Evolutionary conservation across 2,888 invertebrate genomes (phyloP).

Genomic region (Lasioglossum calceatum): DNA sequence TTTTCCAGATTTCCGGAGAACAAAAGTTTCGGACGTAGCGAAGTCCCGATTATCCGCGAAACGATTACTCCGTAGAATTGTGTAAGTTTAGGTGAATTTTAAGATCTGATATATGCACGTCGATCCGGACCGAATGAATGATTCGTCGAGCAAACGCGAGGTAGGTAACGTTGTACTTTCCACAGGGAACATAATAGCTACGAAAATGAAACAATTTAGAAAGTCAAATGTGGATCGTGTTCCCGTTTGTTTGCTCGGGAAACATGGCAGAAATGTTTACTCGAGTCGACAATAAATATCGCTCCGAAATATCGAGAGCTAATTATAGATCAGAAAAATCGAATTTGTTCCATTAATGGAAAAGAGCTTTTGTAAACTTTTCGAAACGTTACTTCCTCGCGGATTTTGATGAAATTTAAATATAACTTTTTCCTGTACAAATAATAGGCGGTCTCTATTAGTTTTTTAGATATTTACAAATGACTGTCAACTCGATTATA

Average conservation of each 20-base stretch:
- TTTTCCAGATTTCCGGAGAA: not conserved
- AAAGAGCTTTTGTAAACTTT: too few species aligned
- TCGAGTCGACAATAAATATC: not conserved
- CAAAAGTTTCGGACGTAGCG: not conserved
- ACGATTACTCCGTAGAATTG: not conserved
- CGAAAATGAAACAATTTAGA: not conserved
- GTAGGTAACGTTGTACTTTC: not conserved
- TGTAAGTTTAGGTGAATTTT: not conserved
- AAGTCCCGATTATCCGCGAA: not conserved
- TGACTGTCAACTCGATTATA: too few species aligned
- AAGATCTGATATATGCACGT: not conserved
- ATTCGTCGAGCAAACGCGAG: not conserved
- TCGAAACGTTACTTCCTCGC: too few species aligned
- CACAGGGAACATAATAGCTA: not conserved
- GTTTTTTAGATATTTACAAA: too few species aligned
- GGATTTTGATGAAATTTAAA: too few species aligned
- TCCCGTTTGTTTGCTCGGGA: not conserved
- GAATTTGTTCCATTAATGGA: too few species aligned
- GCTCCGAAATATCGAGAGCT: not conserved
- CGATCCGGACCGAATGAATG: not conserved
- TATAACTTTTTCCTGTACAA: too few species aligned
- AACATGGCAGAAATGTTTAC: not conserved
- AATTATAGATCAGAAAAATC: not conserved
- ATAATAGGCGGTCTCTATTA: too few species aligned
- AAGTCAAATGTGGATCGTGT: not conserved